Conservation (phyloP, 2,113 vertebrate species). For the Mustela lutreola region DNA sequence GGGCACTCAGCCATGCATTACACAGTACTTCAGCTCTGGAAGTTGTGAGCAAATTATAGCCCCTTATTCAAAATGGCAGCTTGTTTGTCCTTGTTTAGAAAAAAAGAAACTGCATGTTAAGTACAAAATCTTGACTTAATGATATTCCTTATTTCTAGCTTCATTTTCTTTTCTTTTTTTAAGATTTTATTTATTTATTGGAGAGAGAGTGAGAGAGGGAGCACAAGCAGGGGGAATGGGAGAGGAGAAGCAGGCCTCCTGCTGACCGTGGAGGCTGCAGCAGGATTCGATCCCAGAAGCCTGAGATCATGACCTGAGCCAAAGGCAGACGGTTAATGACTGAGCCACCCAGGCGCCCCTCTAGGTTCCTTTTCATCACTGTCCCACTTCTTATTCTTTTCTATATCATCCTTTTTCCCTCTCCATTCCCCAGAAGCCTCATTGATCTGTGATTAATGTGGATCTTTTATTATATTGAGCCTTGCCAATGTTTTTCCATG, state of each 20-base stretch:
- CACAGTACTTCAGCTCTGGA: neutral
- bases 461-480: neutral
- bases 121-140: neutral
- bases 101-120: neutral
- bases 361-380: neutral
- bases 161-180: neutral
- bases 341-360: too few relatives aligned
- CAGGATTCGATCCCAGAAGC: too few relatives aligned
- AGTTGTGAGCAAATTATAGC: neutral
- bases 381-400: neutral
- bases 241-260: too few relatives aligned
- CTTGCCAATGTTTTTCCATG: neutral
- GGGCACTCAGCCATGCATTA: too few relatives aligned
- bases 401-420: rapidly evolving
- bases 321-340: too few relatives aligned
- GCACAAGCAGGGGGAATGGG: too few relatives aligned
- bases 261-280: rapidly evolving
- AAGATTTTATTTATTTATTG: too few relatives aligned
- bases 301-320: too few relatives aligned
- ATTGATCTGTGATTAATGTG: neutral
- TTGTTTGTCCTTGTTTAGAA: neutral
- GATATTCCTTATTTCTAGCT: neutral
- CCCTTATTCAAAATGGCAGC: neutral
- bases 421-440: neutral
- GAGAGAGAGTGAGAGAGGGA: too few relatives aligned